phyloP scores from a whole-genome alignment of 2,888 invertebrate genomes.

The Aproaerema taeniolella region DNA sequence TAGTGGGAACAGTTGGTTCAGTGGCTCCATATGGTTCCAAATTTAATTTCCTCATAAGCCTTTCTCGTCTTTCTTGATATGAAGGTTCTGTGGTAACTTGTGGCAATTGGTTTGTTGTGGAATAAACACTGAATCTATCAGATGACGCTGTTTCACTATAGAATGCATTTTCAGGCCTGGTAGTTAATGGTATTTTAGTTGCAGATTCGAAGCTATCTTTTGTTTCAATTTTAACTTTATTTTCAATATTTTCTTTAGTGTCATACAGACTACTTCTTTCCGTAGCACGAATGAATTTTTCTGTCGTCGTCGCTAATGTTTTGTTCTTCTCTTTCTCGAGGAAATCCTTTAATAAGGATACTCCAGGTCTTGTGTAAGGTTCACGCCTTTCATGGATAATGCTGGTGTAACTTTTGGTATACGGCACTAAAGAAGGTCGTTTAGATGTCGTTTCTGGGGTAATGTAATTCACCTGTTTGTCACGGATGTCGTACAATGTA shows the following conservation, averaged over 20 bases:
- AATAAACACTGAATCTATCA: constrained; percentile 41
- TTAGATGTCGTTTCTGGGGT: constrained; percentile 47
- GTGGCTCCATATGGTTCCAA: constrained; percentile 67
- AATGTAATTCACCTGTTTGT: constrained; percentile 35
- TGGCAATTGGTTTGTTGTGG: constrained; percentile 34
- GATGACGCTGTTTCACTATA: constrained; percentile 42
- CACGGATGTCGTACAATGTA: constrained; percentile 62
- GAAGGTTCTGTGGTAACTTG: constrained; percentile 50
- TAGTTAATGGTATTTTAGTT: constrained; percentile 60
- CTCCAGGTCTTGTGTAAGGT: constrained; percentile 68
- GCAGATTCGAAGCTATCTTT: constrained; percentile 56
- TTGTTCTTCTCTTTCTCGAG: constrained; percentile 61
- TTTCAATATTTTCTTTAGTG: constrained; percentile 25
- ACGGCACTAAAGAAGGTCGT: constrained; percentile 59
- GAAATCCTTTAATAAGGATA: constrained; percentile 55
- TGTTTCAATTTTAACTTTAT: constrained; percentile 38
- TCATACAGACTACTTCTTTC: constrained; percentile 36
- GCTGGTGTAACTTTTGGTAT: constrained; percentile 53
- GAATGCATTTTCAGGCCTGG: constrained; percentile 32
- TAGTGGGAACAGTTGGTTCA: constrained; percentile 52
- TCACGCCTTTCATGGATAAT: constrained; percentile 44
- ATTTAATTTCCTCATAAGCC: constrained; percentile 83
- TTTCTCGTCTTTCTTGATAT: constrained; percentile 82
- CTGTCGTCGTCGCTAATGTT: constrained; percentile 41
- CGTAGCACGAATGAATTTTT: constrained; percentile 38